phyloP scores from a whole-genome alignment of 2,888 invertebrate genomes.

The Ommatoiulus sabulosus region DNA sequence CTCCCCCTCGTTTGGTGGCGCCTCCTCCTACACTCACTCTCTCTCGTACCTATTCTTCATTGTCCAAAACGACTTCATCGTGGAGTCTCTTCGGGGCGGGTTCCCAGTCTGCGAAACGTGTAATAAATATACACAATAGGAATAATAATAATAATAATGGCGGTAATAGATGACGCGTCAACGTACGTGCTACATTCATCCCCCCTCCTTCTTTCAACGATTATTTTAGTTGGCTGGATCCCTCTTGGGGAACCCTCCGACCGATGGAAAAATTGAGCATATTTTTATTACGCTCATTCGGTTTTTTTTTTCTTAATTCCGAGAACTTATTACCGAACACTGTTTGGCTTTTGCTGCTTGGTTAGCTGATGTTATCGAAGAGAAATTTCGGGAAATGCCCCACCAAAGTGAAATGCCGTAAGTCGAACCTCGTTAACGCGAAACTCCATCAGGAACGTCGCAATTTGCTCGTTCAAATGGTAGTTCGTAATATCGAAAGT shows the following conservation, averaged over 20 bases:
- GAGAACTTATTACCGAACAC: neutral
- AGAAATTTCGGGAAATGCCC: neutral
- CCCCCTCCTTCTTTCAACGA: neutral
- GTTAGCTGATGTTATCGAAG: too few species aligned
- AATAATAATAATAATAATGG: conserved; percentile 6
- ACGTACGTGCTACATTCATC: neutral
- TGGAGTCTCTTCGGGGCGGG: conserved; percentile 24
- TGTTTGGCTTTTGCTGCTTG: neutral
- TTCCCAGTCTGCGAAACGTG: conserved; percentile 22
- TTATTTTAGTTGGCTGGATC: neutral
- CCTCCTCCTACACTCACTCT: neutral
- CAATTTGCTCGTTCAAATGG: neutral
- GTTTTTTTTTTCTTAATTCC: neutral
- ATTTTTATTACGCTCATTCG: neutral
- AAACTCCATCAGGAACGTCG: neutral
- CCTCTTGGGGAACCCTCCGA: neutral
- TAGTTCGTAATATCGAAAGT: too few species aligned
- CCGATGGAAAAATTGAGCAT: neutral
- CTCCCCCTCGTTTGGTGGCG: neutral
- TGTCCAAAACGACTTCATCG: conserved; percentile 49
- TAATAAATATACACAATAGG: conserved; percentile 39
- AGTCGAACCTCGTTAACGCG: too few species aligned
- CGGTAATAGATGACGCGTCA: conserved; percentile 19
- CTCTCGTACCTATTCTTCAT: conserved; percentile 8
- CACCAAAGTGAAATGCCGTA: neutral